These are phyloP conservation scores for Quadriops clusia DNA, from an alignment of 2,888 invertebrate genomes.

Conservation along the genomic window DNA sequence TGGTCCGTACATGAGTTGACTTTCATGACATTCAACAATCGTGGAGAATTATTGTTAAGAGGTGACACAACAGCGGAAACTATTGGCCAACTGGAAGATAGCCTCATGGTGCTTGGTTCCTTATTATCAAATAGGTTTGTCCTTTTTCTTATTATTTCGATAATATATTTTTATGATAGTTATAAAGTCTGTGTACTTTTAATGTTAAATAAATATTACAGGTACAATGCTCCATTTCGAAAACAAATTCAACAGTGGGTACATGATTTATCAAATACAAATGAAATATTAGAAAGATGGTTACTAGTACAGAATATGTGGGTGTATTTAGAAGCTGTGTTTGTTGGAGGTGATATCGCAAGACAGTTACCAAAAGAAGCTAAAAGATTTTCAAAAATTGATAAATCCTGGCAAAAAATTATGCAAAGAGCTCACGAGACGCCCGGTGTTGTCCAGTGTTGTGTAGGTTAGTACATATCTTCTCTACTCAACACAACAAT, in stretches of 20 bases:
- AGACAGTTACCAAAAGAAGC: slow-evolving; percentile 93
- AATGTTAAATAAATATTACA: slow-evolving; percentile 25
- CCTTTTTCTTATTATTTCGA: not conserved
- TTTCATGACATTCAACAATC: slow-evolving; percentile 89
- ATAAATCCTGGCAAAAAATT: slow-evolving; percentile 97
- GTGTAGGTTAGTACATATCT: slow-evolving; percentile 49
- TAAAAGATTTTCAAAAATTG: slow-evolving; percentile 89
- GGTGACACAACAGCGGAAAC: slow-evolving; percentile 94
- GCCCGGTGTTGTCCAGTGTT: slow-evolving; percentile 89
- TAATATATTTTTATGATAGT: not conserved
- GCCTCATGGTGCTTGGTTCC: slow-evolving; percentile 92
- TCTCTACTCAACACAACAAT: not conserved
- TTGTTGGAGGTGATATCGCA: slow-evolving; percentile 97
- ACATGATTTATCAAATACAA: slow-evolving; percentile 85
- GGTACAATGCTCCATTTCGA: slow-evolving; percentile 92
- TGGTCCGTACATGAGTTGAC: slow-evolving; percentile 90
- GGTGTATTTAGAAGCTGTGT: slow-evolving; percentile 96
- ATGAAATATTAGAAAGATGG: slow-evolving; percentile 94
- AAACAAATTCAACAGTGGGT: slow-evolving; percentile 96
- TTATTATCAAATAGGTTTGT: slow-evolving; percentile 73
- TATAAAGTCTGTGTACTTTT: not conserved
- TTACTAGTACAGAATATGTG: slow-evolving; percentile 94
- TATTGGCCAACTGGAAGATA: slow-evolving; percentile 88
- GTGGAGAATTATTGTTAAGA: slow-evolving; percentile 80
- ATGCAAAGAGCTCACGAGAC: slow-evolving; percentile 96